phyloP scores from a whole-genome alignment of 37 sponge, comb jelly and placozoan genomes.

The Eunapius fragilis region DNA sequence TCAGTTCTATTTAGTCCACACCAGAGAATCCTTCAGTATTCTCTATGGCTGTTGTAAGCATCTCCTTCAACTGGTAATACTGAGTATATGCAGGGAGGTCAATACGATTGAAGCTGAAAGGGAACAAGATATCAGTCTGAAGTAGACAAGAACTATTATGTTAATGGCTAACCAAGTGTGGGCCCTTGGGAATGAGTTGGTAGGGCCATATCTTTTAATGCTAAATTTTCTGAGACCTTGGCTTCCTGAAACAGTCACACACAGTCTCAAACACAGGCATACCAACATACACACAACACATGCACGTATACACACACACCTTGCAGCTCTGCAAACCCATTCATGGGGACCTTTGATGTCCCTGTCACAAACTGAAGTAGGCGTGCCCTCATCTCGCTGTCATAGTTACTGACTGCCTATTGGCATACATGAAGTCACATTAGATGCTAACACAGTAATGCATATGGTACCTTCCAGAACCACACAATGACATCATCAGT shows the following conservation, averaged over 20 bases:
- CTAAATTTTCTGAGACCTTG: constrained; percentile 95
- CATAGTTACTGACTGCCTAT: constrained; percentile 89
- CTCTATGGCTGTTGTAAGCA: constrained; percentile 82
- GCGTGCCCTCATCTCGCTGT: constrained; percentile 89
- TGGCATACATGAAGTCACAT: not conserved
- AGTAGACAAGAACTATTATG: not conserved
- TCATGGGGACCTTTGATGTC: constrained; percentile 98
- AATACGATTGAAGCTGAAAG: constrained; percentile 84
- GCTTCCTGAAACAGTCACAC: constrained; percentile 67
- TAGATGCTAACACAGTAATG: not conserved
- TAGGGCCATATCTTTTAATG: constrained; percentile 81
- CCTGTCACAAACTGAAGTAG: constrained; percentile 99
- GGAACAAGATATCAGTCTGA: not conserved
- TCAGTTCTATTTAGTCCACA: constrained; percentile 37
- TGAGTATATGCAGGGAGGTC: constrained; percentile 88
- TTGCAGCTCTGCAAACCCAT: constrained; percentile 97
- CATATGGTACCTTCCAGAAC: constrained; percentile 92
- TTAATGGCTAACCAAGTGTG: constrained; percentile 90
- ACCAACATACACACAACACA: not conserved
- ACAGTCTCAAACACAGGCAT: too few relatives aligned
- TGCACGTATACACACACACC: constrained; percentile 40
- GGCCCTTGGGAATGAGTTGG: constrained; percentile 83
- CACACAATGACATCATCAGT: constrained; percentile 76
- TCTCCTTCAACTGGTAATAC: constrained; percentile 86
- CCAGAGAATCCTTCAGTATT: constrained; percentile 92